Percentiles rank a stretch among this genome's conserved stretches.
phyloP scores from a whole-genome alignment of 1,140 invertebrate species.

The Microplitis mediator region DNA sequence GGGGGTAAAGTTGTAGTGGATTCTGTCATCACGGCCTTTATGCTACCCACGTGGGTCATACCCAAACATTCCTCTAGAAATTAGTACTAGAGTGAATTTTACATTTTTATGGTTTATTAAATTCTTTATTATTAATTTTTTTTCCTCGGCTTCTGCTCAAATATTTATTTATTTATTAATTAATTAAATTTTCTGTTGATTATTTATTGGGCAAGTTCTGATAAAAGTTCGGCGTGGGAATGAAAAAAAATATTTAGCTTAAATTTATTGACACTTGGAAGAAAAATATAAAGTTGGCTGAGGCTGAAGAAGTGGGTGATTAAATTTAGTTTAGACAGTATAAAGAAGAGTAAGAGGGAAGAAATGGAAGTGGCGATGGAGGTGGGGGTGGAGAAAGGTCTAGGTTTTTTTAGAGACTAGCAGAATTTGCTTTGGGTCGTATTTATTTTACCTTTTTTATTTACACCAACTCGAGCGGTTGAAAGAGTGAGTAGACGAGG shows the following conservation, averaged over 20 bases:
- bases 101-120: not conserved
- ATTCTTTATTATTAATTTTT: not conserved
- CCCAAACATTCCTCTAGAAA: not conserved
- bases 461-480: conserved; percentile 10
- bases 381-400: too few relatives aligned
- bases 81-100: not conserved
- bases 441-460: conserved; percentile 19
- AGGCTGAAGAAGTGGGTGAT: too few relatives aligned
- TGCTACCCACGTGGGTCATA: not conserved
- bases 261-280: too few relatives aligned
- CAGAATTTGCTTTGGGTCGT: not conserved
- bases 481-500: conserved; percentile 4
- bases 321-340: too few relatives aligned
- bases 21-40: not conserved
- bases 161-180: too few relatives aligned
- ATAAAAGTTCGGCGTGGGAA: too few relatives aligned
- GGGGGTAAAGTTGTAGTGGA: too few relatives aligned
- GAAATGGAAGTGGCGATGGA: not conserved
- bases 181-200: too few relatives aligned
- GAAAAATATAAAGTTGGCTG: too few relatives aligned
- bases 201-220: too few relatives aligned
- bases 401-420: not conserved
- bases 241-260: too few relatives aligned
- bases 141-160: not conserved
- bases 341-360: not conserved